Percentiles rank a stretch among this genome's conserved stretches.
These are phyloP conservation scores for Drosophila paulistorum DNA, from an alignment of 1,140 invertebrate species.

Conservation along the genomic window DNA sequence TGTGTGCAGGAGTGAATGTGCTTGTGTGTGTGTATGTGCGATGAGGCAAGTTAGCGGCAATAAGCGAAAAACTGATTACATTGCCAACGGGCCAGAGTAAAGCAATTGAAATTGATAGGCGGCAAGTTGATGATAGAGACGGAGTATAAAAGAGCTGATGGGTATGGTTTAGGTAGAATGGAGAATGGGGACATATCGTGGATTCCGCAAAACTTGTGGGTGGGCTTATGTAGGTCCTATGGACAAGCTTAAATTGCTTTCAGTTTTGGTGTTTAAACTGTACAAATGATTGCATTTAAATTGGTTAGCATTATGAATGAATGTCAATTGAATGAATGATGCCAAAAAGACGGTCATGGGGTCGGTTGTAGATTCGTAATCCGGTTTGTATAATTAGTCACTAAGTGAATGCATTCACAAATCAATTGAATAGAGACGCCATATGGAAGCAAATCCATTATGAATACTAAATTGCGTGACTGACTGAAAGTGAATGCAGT, in stretches of 20 bases:
- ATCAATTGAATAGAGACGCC: not conserved
- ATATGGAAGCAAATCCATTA: not conserved
- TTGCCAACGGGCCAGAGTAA: slow-evolving; percentile 41
- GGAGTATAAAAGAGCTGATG: not conserved
- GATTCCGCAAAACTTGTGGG: no score
- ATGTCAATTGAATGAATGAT: not conserved
- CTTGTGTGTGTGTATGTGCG: slow-evolving; percentile 43
- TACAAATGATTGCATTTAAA: slow-evolving; percentile 8
- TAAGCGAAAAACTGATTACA: slow-evolving; percentile 63
- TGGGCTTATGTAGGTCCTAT: not conserved
- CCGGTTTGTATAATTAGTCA: not conserved
- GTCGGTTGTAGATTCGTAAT: not conserved
- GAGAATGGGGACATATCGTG: no score
- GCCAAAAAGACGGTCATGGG: not conserved
- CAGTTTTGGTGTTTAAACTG: slow-evolving; percentile 1
- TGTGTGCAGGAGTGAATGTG: slow-evolving; percentile 10
- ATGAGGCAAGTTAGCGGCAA: slow-evolving; percentile 52
- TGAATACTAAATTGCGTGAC: not conserved
- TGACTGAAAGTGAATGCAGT: no score
- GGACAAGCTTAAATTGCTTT: slow-evolving; percentile 7
- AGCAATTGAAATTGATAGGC: slow-evolving; percentile 62
- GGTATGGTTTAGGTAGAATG: no score
- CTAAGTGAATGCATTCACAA: not conserved
- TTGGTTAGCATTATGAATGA: slow-evolving; percentile 1
- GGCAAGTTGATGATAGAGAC: slow-evolving; percentile 4